Evolutionary conservation across 1,140 invertebrate genomes (phyloP).

Genomic region (Calephelis virginiensis): DNA sequence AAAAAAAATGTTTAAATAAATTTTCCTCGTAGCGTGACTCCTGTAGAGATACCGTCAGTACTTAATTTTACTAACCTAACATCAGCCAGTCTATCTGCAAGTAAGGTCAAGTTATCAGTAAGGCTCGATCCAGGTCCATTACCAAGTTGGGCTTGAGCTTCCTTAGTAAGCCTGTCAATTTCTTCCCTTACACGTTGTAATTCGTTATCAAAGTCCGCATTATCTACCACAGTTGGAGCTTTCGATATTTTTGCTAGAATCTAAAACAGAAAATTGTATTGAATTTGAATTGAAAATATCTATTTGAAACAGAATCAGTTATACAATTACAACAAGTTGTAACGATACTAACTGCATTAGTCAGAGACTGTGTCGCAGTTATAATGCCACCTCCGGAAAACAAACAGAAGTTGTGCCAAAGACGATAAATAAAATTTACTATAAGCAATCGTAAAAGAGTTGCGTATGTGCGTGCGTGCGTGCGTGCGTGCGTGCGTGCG

Average conservation of each 20-base stretch:
- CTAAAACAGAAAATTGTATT: constrained; percentile 38
- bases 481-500: too few species aligned
- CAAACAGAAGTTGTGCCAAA: too few species aligned
- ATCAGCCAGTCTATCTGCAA: constrained; percentile 82
- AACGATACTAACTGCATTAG: too few species aligned
- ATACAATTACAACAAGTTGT: too few species aligned
- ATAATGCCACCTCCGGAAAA: too few species aligned
- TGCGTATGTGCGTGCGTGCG: too few species aligned
- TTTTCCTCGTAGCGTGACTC: background rate
- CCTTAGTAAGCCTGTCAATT: constrained; percentile 84
- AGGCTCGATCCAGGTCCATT: constrained; percentile 82
- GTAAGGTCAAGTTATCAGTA: constrained; percentile 83
- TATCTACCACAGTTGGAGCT: constrained; percentile 91
- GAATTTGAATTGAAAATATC: background rate
- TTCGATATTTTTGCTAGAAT: constrained; percentile 79
- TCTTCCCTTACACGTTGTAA: constrained; percentile 84
- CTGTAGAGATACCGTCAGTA: too few species aligned
- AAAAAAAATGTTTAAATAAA: constrained; percentile 8
- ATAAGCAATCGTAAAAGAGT: too few species aligned
- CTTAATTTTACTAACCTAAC: constrained; percentile 66
- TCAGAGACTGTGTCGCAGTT: too few species aligned
- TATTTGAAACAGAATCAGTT: too few species aligned
- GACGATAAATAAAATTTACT: too few species aligned
- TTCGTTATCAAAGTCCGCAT: constrained; percentile 89
- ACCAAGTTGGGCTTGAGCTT: constrained; percentile 82